Base-by-base conservation (phyloP, 2,888 invertebrate genomes). In the Caenorhabditis parvicauda region DNA sequence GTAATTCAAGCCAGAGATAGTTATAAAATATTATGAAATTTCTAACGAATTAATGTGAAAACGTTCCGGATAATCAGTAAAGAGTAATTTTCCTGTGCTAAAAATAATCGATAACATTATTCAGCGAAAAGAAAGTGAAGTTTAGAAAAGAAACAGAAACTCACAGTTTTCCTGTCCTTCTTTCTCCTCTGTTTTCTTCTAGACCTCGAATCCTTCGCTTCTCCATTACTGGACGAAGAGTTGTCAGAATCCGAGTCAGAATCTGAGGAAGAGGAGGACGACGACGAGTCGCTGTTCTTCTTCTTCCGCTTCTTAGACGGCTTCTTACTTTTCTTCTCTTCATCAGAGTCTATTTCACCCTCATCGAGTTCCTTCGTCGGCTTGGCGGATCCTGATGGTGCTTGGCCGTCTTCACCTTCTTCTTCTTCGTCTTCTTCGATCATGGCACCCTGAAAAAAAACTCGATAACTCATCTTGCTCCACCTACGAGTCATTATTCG, bases 321-420 rank as follows among this genome's bases (percentile, higher is more conserved):
- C 21, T 17, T 45, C 25, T 54, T 29, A 24, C 43, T 42, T 29
- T 64, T 49, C 24, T 45, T 22, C 51, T 70, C 70, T 37, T 70
- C 70, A 9, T 66, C 70, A 29, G 64, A 64, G 42, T 65, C 70
- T 12, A 70, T 66, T 38, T 70, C 70, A 14, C 70, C 70, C 38
- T 70, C 70, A 27, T 70, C 70, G n/a, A 67, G 39, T 27, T 51
- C 56, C 21, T 57, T 56, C 19, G 41, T 35, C 7, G 41, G 29
- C 12, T 42, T 17, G 24, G n/a, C 43, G 0, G 7, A 22, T 22
- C 29, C 27, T 12, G n/a, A 19, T 24, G 52, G 25, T 6, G 38
- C 25, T 24, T 22, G 43, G 2, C 17, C 43, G 32, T 22, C 49
- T 9, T 12, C 29, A 1, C 35, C 28, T 29, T 51, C 28, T 12